These are phyloP conservation scores for Lordiphosa andalusiaca DNA, from an alignment of 2,888 invertebrate species.

Conservation along the genomic window DNA sequence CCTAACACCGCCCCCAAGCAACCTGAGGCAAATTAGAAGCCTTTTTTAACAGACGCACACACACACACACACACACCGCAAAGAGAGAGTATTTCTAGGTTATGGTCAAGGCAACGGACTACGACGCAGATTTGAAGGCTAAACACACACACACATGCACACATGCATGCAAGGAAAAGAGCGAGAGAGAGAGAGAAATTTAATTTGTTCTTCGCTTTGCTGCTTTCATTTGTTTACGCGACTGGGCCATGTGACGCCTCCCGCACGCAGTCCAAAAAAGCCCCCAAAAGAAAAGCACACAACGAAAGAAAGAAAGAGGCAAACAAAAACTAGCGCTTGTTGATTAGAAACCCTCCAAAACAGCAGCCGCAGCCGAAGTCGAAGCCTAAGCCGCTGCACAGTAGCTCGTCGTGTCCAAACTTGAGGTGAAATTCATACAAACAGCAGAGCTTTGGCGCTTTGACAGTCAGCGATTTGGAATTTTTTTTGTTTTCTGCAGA, in stretches of 20 bases:
- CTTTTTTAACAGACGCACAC: slow-evolving; percentile 29
- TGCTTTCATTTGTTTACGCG: slow-evolving; percentile 60
- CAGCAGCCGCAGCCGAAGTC: slow-evolving; percentile 23
- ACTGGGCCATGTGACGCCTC: slow-evolving; percentile 26
- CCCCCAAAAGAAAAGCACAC: slow-evolving; percentile 7
- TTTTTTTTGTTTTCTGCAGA: no score
- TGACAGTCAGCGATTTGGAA: no score
- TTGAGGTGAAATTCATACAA: no score
- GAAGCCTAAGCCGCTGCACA: no score
- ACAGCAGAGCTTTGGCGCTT: no score
- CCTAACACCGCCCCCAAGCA: background rate
- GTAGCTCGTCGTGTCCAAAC: no score
- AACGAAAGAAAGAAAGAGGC: background rate
- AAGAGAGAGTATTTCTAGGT: slow-evolving; percentile 54
- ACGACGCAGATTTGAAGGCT: slow-evolving; percentile 62
- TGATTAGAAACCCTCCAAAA: slow-evolving; percentile 16
- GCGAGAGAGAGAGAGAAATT: slow-evolving; percentile 15
- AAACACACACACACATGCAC: slow-evolving; percentile 21
- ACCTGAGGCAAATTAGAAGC: slow-evolving; percentile 3
- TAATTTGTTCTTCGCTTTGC: slow-evolving; percentile 47
- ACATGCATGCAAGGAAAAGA: slow-evolving; percentile 7
- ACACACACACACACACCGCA: slow-evolving; percentile 8
- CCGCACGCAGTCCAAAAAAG: slow-evolving; percentile 14
- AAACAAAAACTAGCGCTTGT: slow-evolving; percentile 29
- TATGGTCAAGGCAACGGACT: slow-evolving; percentile 63